A percentile compares a stretch with the other conserved stretches of the same genome.
Conservation (phyloP, 2,888 invertebrate genomes). For the Autographa pulchrina region DNA sequence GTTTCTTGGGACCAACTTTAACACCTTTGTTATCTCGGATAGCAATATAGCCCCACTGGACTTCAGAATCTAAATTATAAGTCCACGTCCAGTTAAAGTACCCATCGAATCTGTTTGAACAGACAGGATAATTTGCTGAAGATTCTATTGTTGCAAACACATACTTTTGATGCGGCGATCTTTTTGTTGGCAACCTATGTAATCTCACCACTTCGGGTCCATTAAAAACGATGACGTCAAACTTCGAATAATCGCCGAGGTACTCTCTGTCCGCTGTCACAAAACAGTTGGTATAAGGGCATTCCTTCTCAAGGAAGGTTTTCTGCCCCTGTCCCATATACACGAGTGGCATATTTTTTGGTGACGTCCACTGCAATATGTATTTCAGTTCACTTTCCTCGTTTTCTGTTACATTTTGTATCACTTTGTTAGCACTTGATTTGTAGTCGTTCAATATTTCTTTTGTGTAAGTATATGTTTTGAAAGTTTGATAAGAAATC, state of each 20-base stretch:
- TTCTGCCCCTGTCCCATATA: slow-evolving; percentile 66
- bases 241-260: slow-evolving; percentile 68
- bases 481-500: slow-evolving; percentile 16
- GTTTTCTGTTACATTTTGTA: slow-evolving; percentile 2
- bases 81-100: slow-evolving; percentile 82
- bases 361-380: slow-evolving; percentile 72
- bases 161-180: slow-evolving; percentile 72
- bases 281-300: slow-evolving; percentile 74
- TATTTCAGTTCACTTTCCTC: slow-evolving; percentile 58
- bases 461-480: neutral
- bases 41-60: slow-evolving; percentile 69
- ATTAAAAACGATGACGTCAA: slow-evolving; percentile 75
- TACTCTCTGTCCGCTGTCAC: slow-evolving; percentile 70
- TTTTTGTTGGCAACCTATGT: slow-evolving; percentile 54
- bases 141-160: slow-evolving; percentile 76
- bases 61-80: slow-evolving; percentile 74
- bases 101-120: slow-evolving; percentile 62
- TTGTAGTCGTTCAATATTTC: slow-evolving; percentile 8
- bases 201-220: slow-evolving; percentile 67
- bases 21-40: slow-evolving; percentile 64
- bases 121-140: slow-evolving; percentile 69
- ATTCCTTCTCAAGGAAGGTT: slow-evolving; percentile 70
- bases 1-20: slow-evolving; percentile 67
- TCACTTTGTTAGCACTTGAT: slow-evolving; percentile 18
- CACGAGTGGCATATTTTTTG: slow-evolving; percentile 64